phyloP scores from a whole-genome alignment of 2,888 invertebrate species.

The Vanessa cardui region DNA sequence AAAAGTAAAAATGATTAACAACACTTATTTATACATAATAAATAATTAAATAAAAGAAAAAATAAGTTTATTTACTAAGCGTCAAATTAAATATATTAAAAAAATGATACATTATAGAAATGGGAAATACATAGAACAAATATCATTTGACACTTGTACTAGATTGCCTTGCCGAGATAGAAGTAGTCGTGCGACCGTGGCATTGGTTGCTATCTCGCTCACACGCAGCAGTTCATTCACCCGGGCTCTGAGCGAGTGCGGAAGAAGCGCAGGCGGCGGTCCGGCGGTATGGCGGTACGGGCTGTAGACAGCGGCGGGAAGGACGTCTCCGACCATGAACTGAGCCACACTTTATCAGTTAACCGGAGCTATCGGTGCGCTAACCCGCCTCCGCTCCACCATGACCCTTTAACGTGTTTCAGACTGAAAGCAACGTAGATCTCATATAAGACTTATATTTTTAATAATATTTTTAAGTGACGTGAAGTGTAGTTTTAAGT shows the following conservation, averaged over 20 bases:
- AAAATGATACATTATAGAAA: constrained; percentile 30
- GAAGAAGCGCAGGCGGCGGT: constrained; percentile 77
- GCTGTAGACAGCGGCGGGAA: constrained; percentile 69
- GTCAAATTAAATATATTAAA: not conserved
- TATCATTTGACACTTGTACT: constrained; percentile 60
- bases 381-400: constrained; percentile 68
- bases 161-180: constrained; percentile 68
- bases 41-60: too few species aligned
- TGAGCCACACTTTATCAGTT: constrained; percentile 78
- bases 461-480: constrained; percentile 71
- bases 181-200: constrained; percentile 74
- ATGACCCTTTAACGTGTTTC: constrained; percentile 70
- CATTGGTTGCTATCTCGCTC: constrained; percentile 72
- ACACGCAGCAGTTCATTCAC: constrained; percentile 77
- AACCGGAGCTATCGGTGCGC: constrained; percentile 75
- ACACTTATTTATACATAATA: too few species aligned
- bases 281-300: constrained; percentile 56
- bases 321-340: constrained; percentile 80
- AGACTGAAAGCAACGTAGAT: constrained; percentile 81
- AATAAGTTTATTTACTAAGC: too few species aligned
- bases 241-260: constrained; percentile 66
- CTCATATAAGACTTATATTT: constrained; percentile 80
- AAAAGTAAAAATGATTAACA: too few species aligned
- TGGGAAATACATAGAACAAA: constrained; percentile 43
- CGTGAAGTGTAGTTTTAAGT: constrained; percentile 71